Conservation (phyloP, 23 tunicate species). For the Styela clava region DNA sequence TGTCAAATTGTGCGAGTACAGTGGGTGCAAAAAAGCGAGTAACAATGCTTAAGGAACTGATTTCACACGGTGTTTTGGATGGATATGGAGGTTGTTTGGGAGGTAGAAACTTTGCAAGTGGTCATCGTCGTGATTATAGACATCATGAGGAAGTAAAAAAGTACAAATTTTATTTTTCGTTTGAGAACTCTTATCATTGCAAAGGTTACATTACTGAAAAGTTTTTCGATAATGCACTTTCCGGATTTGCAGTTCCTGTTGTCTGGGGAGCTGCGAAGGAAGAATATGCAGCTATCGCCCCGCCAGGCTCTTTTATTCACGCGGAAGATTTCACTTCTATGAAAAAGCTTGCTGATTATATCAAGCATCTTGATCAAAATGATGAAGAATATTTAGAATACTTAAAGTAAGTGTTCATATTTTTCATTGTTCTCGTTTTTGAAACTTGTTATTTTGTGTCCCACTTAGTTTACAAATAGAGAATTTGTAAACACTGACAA, state of each 20-base stretch:
- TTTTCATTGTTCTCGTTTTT: no score
- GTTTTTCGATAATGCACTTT: not conserved
- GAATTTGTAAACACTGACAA: no score
- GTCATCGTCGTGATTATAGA: not conserved
- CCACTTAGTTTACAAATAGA: no score
- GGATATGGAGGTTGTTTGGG: constrained; percentile 24
- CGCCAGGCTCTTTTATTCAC: not conserved
- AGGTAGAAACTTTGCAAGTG: constrained; percentile 9
- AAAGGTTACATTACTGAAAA: constrained; percentile 10
- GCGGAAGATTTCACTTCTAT: constrained; percentile 6
- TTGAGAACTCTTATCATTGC: constrained; percentile 13
- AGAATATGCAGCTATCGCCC: constrained; percentile 9
- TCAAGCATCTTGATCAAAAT: not conserved
- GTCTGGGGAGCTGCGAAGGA: not conserved
- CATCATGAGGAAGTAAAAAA: not conserved
- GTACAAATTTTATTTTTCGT: constrained; percentile 14
- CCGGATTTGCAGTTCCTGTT: not conserved
- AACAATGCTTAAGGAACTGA: not conserved
- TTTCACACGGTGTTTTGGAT: not conserved
- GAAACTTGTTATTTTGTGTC: no score
- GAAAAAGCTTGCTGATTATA: constrained; percentile 6
- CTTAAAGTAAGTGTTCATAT: not conserved
- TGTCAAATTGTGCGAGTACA: constrained; percentile 2
- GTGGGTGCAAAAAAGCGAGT: constrained; percentile 8
- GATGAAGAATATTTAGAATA: not conserved